phyloP scores from a whole-genome alignment of 1,140 invertebrate species.

The Glossosoma conforme region DNA sequence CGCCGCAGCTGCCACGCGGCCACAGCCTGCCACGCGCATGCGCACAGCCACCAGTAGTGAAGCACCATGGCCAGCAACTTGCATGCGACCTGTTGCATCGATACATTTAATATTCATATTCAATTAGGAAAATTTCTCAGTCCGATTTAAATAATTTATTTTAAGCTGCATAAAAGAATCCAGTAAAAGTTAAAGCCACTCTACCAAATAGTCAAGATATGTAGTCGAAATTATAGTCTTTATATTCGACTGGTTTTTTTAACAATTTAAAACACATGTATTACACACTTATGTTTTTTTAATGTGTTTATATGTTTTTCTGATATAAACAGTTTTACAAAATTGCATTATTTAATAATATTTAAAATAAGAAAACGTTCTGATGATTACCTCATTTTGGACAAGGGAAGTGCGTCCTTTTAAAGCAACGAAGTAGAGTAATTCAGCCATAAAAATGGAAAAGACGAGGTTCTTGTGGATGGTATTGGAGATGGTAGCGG shows the following conservation, averaged over 20 bases:
- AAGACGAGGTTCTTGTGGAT: constrained; percentile 92
- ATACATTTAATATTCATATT: constrained; percentile 13
- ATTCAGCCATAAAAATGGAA: constrained; percentile 78
- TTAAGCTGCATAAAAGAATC: not conserved
- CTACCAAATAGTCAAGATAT: too few relatives aligned
- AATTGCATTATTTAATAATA: too few relatives aligned
- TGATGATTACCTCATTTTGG: constrained; percentile 60
- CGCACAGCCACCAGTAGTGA: constrained; percentile 87
- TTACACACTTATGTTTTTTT: too few relatives aligned
- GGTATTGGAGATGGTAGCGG: constrained; percentile 86
- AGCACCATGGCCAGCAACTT: constrained; percentile 86
- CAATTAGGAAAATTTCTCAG: too few relatives aligned
- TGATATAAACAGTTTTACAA: too few relatives aligned
- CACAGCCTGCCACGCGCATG: constrained; percentile 87
- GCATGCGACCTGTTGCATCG: constrained; percentile 65
- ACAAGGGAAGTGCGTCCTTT: constrained; percentile 72
- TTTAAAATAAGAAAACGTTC: too few relatives aligned
- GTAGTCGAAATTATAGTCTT: too few relatives aligned
- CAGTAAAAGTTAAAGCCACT: too few relatives aligned
- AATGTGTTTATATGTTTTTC: too few relatives aligned
- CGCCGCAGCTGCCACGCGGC: constrained; percentile 90
- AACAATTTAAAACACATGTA: not conserved
- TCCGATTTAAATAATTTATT: too few relatives aligned
- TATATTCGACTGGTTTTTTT: too few relatives aligned
- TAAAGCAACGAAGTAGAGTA: constrained; percentile 81